Evolutionary conservation across 2,797 vertebrate species (phyloP).

Genomic region (Limnodromus scolopaceus): DNA sequence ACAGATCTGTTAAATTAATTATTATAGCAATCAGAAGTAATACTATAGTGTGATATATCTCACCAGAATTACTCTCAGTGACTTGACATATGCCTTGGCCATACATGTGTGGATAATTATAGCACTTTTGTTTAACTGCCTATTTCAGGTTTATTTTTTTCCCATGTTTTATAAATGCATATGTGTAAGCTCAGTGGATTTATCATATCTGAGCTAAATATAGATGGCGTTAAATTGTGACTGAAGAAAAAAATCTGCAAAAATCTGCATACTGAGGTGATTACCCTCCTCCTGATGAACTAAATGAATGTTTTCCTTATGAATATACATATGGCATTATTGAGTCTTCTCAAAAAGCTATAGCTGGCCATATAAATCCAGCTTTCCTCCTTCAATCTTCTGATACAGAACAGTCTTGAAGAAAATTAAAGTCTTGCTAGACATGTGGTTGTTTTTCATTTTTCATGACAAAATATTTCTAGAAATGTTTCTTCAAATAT

Average conservation of each 20-base stretch:
- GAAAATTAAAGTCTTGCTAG: background rate
- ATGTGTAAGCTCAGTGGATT: background rate
- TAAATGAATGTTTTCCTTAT: constrained; percentile 22
- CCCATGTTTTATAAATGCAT: background rate
- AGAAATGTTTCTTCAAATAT: background rate
- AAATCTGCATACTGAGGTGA: constrained; percentile 26
- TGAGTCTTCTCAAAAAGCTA: background rate
- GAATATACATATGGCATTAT: constrained; percentile 32
- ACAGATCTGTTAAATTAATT: background rate
- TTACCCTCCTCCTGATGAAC: constrained; percentile 28
- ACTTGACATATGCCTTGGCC: background rate
- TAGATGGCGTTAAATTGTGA: background rate
- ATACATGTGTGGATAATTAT: background rate
- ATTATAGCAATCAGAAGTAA: background rate
- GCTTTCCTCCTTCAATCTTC: background rate
- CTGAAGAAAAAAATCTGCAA: background rate
- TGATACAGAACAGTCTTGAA: background rate
- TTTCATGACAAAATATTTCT: background rate
- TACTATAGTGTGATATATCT: background rate
- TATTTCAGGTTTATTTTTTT: background rate
- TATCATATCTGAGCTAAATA: constrained; percentile 13
- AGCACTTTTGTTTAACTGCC: background rate
- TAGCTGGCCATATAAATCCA: background rate
- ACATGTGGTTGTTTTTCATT: background rate
- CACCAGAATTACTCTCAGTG: background rate